These are phyloP conservation scores for Thecocarcelia acutangulata DNA, from an alignment of 2,888 invertebrate species.

Conservation along the genomic window DNA sequence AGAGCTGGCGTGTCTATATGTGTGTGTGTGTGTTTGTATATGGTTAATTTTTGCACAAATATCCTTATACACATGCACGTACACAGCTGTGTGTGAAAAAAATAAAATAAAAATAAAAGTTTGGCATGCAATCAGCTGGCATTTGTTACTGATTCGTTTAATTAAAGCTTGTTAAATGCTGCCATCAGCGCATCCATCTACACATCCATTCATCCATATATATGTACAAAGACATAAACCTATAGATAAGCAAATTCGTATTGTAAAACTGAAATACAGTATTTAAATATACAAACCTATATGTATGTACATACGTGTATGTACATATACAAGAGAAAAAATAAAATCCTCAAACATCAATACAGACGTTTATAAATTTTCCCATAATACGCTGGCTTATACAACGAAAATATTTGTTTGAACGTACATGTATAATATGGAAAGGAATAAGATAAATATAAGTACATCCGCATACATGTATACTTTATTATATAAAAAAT, in stretches of 20 bases:
- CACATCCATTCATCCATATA: background rate
- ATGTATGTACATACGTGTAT: background rate
- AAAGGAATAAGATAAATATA: conserved; percentile 13
- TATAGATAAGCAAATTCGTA: too few relatives aligned
- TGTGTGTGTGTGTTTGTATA: too few relatives aligned
- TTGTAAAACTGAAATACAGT: background rate
- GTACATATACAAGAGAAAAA: background rate
- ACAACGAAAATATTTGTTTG: background rate
- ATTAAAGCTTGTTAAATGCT: conserved; percentile 66
- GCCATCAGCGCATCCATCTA: conserved; percentile 50
- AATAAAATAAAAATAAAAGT: conserved; percentile 43
- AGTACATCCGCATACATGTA: background rate
- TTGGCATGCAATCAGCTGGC: conserved; percentile 67
- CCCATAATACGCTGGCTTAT: too few relatives aligned
- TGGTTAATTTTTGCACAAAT: too few relatives aligned
- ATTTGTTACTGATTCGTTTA: conserved; percentile 67
- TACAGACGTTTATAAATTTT: background rate
- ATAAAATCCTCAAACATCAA: background rate
- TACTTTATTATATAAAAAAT: too few relatives aligned
- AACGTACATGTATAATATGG: background rate
- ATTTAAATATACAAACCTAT: background rate
- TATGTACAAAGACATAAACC: too few relatives aligned
- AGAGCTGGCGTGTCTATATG: too few relatives aligned
- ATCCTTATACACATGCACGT: background rate
- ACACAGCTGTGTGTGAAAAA: background rate